These are phyloP conservation scores for Hoplostethus mediterraneus DNA, from an alignment of 2,797 vertebrate species.

Conservation along the genomic window DNA sequence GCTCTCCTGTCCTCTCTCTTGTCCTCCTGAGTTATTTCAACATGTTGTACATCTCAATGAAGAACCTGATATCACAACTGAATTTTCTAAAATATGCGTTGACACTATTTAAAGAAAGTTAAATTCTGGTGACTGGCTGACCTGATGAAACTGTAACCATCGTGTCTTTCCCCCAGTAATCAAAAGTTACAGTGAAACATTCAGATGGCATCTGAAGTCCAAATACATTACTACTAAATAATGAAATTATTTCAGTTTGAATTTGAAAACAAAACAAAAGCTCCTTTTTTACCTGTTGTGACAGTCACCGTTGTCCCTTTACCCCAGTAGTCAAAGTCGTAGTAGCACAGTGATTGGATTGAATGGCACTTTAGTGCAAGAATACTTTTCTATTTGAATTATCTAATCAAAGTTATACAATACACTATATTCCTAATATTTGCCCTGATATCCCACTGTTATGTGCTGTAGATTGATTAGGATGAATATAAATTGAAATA, in stretches of 20 bases:
- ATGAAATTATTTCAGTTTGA: neutral
- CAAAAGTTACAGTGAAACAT: conserved; percentile 66
- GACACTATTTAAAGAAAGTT: neutral
- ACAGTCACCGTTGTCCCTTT: conserved; percentile 75
- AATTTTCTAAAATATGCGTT: neutral
- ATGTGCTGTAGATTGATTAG: neutral
- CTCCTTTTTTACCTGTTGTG: conserved; percentile 79
- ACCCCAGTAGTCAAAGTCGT: conserved; percentile 74
- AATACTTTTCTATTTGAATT: conserved; percentile 14
- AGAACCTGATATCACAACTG: neutral
- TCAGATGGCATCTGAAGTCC: conserved; percentile 6
- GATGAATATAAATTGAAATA: neutral
- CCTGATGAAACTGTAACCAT: conserved; percentile 76
- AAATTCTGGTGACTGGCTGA: conserved; percentile 45
- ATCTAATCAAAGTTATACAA: neutral
- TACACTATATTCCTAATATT: neutral
- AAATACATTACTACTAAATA: neutral
- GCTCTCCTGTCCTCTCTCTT: no score
- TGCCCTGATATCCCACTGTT: neutral
- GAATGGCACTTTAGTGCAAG: conserved; percentile 37
- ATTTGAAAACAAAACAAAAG: neutral
- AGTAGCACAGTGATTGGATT: conserved; percentile 34
- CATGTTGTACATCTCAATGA: no score
- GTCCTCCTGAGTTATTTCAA: no score
- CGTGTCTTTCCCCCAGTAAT: conserved; percentile 80